These are phyloP conservation scores for Nebria brevicollis DNA, from an alignment of 2,888 invertebrate species.

Conservation along the genomic window DNA sequence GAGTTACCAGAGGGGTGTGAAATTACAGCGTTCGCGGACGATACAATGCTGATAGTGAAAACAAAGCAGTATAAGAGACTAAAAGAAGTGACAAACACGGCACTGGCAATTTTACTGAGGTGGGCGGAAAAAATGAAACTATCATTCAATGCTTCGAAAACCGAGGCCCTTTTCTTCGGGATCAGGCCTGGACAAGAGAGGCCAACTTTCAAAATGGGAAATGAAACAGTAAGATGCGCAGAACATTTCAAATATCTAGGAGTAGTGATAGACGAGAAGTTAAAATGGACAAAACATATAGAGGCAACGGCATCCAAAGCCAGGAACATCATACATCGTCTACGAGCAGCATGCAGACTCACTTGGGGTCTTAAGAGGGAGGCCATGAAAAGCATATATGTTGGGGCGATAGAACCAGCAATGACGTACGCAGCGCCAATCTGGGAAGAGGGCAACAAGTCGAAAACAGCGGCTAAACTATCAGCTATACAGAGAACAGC, in stretches of 20 bases:
- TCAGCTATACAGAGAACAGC: conserved; percentile 12
- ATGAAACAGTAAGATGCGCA: conserved; percentile 18
- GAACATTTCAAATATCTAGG: conserved; percentile 41
- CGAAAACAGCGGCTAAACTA: not conserved
- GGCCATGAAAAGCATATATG: conserved; percentile 27
- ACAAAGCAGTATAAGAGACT: conserved; percentile 16
- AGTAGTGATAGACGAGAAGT: conserved; percentile 31
- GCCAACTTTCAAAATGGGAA: conserved; percentile 40
- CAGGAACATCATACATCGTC: conserved; percentile 17
- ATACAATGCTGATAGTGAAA: conserved; percentile 17
- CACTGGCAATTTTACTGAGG: not conserved
- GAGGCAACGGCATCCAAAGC: not conserved
- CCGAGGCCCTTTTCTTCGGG: conserved; percentile 41
- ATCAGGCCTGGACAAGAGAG: conserved; percentile 30
- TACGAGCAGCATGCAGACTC: conserved; percentile 29
- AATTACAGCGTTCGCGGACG: not conserved
- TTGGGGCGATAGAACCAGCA: conserved; percentile 39
- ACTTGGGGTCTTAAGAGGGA: conserved; percentile 27
- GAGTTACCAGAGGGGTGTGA: conserved; percentile 28
- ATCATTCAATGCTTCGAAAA: conserved; percentile 37
- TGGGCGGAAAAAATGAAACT: conserved; percentile 17
- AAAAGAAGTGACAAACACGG: not conserved
- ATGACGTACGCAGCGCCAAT: conserved; percentile 39
- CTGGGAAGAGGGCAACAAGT: conserved; percentile 24
- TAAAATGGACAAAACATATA: conserved; percentile 27